These are phyloP conservation scores for Anolis carolinensis DNA, from an alignment of 2,113 vertebrate genomes.

Conservation along the genomic window DNA sequence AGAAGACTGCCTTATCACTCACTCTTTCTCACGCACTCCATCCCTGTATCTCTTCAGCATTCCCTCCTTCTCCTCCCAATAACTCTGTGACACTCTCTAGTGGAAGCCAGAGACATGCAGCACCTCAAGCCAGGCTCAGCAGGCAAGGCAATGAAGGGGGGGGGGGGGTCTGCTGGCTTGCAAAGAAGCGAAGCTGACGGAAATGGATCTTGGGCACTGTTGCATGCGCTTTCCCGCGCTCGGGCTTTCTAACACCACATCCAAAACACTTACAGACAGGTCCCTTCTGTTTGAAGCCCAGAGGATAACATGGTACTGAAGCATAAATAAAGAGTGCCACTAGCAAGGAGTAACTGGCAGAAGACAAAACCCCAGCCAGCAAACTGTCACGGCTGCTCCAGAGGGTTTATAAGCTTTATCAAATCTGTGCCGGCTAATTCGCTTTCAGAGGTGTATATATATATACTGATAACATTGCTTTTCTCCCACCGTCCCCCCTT, in stretches of 20 bases:
- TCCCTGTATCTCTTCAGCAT: conserved; percentile 27
- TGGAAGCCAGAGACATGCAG: conserved; percentile 45
- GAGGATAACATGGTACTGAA: conserved; percentile 78
- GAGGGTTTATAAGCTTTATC: conserved; percentile 86
- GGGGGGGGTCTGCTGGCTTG: background rate
- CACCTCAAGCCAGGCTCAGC: conserved; percentile 41
- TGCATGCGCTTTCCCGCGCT: conserved; percentile 75
- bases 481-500: conserved; percentile 41
- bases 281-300: conserved; percentile 81
- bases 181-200: conserved; percentile 31
- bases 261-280: conserved; percentile 82
- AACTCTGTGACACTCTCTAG: conserved; percentile 54
- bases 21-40: conserved; percentile 7
- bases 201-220: conserved; percentile 68
- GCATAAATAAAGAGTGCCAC: conserved; percentile 84
- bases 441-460: conserved; percentile 77
- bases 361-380: conserved; percentile 78
- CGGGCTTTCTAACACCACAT: conserved; percentile 79
- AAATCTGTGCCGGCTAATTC: conserved; percentile 88
- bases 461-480: conserved; percentile 78
- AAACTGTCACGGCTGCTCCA: conserved; percentile 79
- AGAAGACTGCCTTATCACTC: background rate
- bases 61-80: conserved; percentile 20
- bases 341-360: conserved; percentile 86
- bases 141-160: background rate